A percentile compares a stretch with the other conserved stretches of the same genome.
Evolutionary conservation across 2,797 vertebrate genomes (phyloP).

Genomic region (Buphagus erythrorhynchus): DNA sequence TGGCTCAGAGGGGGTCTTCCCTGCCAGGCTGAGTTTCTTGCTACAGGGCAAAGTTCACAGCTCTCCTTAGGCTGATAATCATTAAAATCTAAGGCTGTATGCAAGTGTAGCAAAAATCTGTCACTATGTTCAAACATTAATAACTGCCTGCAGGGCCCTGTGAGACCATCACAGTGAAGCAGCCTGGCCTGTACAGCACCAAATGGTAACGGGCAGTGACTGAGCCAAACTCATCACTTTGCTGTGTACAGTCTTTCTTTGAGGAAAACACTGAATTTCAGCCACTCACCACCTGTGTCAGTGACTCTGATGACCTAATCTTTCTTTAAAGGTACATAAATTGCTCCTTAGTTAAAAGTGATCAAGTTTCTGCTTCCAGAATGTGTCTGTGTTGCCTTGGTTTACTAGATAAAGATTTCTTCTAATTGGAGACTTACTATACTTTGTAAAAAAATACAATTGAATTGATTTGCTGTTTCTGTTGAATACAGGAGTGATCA

Average conservation of each 20-base stretch:
- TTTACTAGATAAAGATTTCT: neutral
- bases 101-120: neutral
- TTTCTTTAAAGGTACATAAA: neutral
- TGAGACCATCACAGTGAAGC: fast-evolving
- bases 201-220: fast-evolving
- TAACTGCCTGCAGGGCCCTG: neutral
- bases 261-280: neutral
- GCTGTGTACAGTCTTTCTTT: neutral
- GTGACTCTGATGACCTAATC: neutral
- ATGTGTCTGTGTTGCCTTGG: neutral
- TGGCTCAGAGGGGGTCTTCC: neutral
- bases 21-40: neutral
- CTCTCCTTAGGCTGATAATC: neutral
- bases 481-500: neutral
- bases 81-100: neutral
- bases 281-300: neutral
- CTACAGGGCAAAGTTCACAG: neutral
- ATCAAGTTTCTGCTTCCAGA: neutral
- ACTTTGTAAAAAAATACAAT: neutral
- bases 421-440: neutral
- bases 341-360: neutral
- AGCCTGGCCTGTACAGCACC: neutral
- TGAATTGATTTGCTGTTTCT: neutral
- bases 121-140: neutral
- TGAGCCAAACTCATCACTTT: fast-evolving